Evolutionary conservation across 2,113 vertebrate species (phyloP).

Genomic region (Excalfactoria chinensis): DNA sequence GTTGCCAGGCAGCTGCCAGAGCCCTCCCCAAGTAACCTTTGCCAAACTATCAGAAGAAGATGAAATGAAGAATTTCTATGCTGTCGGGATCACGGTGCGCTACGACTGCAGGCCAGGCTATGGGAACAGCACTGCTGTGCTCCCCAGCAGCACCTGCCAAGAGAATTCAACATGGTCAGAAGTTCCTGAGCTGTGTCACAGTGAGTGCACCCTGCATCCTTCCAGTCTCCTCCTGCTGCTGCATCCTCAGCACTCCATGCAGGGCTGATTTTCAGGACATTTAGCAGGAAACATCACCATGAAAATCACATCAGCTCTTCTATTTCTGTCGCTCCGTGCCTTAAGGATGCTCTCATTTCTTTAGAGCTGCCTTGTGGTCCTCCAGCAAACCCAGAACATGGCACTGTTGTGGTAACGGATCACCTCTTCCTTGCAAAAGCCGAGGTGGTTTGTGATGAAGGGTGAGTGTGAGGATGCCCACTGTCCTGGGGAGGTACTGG

Average conservation of each 20-base stretch:
- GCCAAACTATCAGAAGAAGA: not conserved
- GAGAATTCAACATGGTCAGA: not conserved
- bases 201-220: not conserved
- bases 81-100: not conserved
- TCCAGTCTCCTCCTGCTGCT: accelerated
- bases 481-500: not conserved
- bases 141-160: constrained; percentile 13
- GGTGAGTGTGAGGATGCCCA: constrained; percentile 62
- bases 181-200: not conserved
- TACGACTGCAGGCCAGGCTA: constrained; percentile 62
- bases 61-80: not conserved
- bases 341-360: not conserved
- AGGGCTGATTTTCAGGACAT: not conserved
- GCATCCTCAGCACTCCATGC: accelerated
- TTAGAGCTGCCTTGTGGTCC: constrained; percentile 67
- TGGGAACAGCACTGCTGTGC: not conserved
- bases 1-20: constrained; percentile 24
- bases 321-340: accelerated
- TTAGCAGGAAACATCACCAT: not conserved
- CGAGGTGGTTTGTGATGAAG: constrained; percentile 58
- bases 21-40: accelerated
- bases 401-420: not conserved
- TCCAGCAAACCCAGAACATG: constrained; percentile 61
- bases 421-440: constrained; percentile 3
- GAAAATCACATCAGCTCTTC: accelerated